Evolutionary conservation across 2,888 invertebrate species (phyloP), one percentile per base, ranked within the genome.

Genomic region (Cheilosia scutellata): DNA sequence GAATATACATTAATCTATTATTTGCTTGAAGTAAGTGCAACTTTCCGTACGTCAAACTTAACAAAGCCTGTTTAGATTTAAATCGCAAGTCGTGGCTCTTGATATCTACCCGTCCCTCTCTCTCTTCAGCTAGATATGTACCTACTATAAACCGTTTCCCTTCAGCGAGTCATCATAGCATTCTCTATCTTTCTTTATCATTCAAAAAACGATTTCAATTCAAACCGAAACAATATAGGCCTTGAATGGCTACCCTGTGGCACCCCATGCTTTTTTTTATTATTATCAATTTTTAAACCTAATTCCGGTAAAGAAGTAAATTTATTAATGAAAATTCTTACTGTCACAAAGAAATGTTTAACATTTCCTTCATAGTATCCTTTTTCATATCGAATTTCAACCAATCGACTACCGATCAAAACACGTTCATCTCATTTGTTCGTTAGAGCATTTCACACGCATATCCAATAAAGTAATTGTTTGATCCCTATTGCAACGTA

Each of bases 321-420:
- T 37, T 37, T 37, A 11, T 11, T 37, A 9, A 9, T 49, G 49
- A 25, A 11, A 25, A 5, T 7, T 16, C 20, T 20, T 7, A 6
- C 7, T 6, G 13, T 44, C 44, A 44, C 4, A 53, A 33, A 9
- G 11, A n/a, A 6, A 0, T 6, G 31, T 29, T 11, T 0, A n/a
- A 4, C 5, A 55, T 7, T 6, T 16, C 37, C 16, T 20, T 9
- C 25, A 9, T 9, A 65, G 66, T 77, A 72, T 72, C 57, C 66
- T 74, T 79, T 70, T 82, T 60, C 53, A 47, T 58, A 51, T 84
- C 70, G 9, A 60, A 79, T 84, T 74, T 53, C 79, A 74, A 33
- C 31, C 66, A 55, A 77, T 77, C 66, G 57, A 68, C 66, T 63
- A 70, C 65, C 31, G 57, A 79, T 84, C 83, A 75, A 51, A 84